Evolutionary conservation across 2,113 vertebrate genomes (phyloP).

Genomic region (Isurus oxyrinchus): DNA sequence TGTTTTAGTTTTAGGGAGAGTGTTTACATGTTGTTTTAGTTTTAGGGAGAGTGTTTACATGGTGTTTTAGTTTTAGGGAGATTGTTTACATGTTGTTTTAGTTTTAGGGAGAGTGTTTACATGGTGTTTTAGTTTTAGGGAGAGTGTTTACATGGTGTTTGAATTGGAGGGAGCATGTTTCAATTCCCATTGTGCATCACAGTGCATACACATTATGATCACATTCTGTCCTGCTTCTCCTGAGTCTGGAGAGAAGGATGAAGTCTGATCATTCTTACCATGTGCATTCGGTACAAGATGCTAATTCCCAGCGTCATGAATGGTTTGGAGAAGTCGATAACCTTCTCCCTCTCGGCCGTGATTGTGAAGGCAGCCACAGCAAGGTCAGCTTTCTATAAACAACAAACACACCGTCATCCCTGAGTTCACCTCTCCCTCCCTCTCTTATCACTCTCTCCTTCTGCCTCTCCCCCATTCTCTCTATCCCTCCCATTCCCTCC

Average conservation of each 20-base stretch:
- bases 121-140: no score
- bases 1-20: no score
- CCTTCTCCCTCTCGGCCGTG: slow-evolving; percentile 83
- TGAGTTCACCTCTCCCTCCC: background rate
- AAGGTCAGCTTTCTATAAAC: slow-evolving; percentile 78
- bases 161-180: background rate
- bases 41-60: no score
- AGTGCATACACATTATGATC: no score
- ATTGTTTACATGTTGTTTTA: no score
- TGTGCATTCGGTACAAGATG: slow-evolving; percentile 79
- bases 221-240: no score
- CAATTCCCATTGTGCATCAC: background rate
- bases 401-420: background rate
- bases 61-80: no score
- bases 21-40: no score
- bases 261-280: slow-evolving; percentile 54
- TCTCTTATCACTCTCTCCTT: background rate
- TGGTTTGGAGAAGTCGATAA: slow-evolving; percentile 80
- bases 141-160: no score
- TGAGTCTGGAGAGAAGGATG: background rate
- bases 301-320: slow-evolving; percentile 63
- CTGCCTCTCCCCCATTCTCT: no score
- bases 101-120: no score
- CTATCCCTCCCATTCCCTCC: no score
- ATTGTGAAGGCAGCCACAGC: slow-evolving; percentile 85